Evolutionary conservation across 64 coral and sea anemone genomes (phyloP).

Genomic region (Actinia tenebrosa): DNA sequence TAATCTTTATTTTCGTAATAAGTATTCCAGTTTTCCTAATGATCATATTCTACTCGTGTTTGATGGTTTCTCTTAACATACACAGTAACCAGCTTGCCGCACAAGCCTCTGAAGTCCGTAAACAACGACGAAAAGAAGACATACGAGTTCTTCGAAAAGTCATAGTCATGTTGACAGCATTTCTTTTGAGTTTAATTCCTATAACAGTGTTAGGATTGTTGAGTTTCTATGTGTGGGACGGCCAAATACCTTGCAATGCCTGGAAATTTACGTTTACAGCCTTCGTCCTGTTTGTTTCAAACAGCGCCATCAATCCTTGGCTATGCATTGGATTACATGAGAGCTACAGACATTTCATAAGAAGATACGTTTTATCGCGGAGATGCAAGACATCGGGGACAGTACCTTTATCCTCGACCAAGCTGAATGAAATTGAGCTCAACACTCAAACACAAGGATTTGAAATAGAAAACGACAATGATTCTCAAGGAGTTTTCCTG

Average conservation of each 20-base stretch:
- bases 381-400: not conserved
- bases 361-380: not conserved
- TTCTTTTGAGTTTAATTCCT: not conserved
- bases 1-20: slow-evolving; percentile 13
- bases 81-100: not conserved
- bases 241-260: not conserved
- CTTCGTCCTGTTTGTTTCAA: not conserved
- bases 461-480: not conserved
- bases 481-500: not conserved
- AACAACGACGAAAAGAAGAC: slow-evolving; percentile 22
- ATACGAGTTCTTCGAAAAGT: not conserved
- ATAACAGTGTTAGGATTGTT: not conserved
- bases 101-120: not conserved
- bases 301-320: slow-evolving; percentile 3
- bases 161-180: not conserved
- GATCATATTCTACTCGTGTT: not conserved
- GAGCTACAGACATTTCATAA: not conserved
- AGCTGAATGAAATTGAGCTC: not conserved
- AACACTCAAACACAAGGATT: not conserved
- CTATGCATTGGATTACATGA: not conserved
- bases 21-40: not conserved
- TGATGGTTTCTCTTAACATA: not conserved
- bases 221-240: not conserved
- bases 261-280: not conserved
- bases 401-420: not conserved